Evolutionary conservation across 2,113 vertebrate genomes (phyloP).

Genomic region (Melanocharis versteri): DNA sequence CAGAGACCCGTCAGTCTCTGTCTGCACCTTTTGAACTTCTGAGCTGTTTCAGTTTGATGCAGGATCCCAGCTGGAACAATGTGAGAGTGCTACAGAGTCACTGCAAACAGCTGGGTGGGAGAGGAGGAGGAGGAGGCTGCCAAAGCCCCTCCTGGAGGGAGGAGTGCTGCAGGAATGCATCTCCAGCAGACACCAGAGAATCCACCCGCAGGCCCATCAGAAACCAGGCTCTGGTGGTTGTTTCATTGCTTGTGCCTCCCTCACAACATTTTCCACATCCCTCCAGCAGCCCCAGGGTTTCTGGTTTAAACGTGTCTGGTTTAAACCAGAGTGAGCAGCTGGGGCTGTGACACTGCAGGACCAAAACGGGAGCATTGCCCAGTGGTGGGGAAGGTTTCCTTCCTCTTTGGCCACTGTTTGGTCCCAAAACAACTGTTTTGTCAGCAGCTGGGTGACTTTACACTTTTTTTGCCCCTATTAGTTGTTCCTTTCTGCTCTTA

Average conservation of each 20-base stretch:
- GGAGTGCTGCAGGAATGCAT: not conserved
- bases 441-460: not conserved
- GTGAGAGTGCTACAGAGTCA: not conserved
- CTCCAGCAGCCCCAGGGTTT: not conserved
- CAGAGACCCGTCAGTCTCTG: not conserved
- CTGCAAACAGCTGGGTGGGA: not conserved
- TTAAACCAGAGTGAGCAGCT: not conserved
- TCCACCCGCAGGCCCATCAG: not conserved
- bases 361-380: accelerated
- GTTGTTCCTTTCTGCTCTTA: not conserved
- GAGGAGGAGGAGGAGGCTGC: not conserved
- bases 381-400: not conserved
- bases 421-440: not conserved
- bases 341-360: not conserved
- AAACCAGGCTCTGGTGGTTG: not conserved
- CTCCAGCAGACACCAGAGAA: not conserved
- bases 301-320: not conserved
- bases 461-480: accelerated
- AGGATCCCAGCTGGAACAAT: not conserved
- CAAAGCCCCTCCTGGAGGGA: not conserved
- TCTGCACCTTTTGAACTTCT: not conserved
- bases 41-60: not conserved
- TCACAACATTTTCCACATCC: not conserved
- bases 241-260: not conserved
- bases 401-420: not conserved